Conservation (phyloP, 2,113 vertebrate species). For the Psephotus haematonotus region DNA sequence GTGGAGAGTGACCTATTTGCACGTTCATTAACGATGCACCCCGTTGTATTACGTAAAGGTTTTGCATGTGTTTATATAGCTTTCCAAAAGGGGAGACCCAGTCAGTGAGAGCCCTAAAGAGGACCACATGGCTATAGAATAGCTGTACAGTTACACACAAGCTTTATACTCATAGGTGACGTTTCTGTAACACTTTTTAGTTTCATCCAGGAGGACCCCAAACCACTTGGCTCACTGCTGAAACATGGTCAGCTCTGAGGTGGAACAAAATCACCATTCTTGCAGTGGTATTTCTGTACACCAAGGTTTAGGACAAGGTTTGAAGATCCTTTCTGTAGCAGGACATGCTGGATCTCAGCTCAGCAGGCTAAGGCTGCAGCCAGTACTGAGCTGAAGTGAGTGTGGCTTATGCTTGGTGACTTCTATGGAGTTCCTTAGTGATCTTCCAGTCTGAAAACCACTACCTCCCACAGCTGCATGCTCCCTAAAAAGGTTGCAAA, state of each 20-base stretch:
- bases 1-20: constrained; percentile 46
- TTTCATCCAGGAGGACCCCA: constrained; percentile 38
- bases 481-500: not conserved
- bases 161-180: constrained; percentile 41
- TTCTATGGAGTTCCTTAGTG: not conserved
- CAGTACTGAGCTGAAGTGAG: not conserved
- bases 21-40: not conserved
- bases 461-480: not conserved
- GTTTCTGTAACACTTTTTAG: not conserved
- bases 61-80: constrained; percentile 14
- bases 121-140: constrained; percentile 22
- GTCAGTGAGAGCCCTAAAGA: not conserved
- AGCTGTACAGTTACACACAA: not conserved
- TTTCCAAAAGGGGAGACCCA: not conserved
- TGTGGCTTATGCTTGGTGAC: not conserved
- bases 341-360: not conserved
- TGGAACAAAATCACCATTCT: constrained; percentile 23
- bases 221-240: constrained; percentile 46
- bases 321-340: not conserved
- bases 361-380: not conserved
- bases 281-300: not conserved
- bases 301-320: not conserved
- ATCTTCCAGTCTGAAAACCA: not conserved
- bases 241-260: not conserved
- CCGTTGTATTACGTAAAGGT: constrained; percentile 18